A percentile compares a stretch with the other conserved stretches of the same genome.
phyloP scores from a whole-genome alignment of 2,797 vertebrate genomes.

The Propithecus perrieri region DNA sequence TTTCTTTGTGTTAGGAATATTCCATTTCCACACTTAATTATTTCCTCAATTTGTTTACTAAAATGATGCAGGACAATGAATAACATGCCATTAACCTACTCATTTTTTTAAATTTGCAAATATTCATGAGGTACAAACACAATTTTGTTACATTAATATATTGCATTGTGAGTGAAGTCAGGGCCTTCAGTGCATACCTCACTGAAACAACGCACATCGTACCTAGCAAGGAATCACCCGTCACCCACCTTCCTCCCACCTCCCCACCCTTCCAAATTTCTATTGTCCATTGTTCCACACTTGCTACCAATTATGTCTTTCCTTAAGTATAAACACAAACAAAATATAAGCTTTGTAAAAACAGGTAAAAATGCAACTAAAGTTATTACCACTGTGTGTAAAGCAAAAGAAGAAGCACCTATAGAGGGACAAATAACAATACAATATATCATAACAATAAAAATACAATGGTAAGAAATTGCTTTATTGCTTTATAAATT shows the following conservation, averaged over 20 bases:
- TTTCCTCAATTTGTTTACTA: not conserved
- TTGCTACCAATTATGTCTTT: not conserved
- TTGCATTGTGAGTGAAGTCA: not conserved
- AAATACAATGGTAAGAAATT: not conserved
- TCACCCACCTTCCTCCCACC: not conserved
- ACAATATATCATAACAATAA: not conserved
- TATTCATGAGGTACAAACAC: not conserved
- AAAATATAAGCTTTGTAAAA: not conserved
- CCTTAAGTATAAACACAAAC: not conserved
- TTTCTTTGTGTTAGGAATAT: not conserved
- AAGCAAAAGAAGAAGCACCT: not conserved
- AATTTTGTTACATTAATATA: not conserved
- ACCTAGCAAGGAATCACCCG: not conserved
- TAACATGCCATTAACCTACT: not conserved
- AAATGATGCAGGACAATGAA: not conserved
- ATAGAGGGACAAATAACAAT: not conserved
- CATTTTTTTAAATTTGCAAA: not conserved
- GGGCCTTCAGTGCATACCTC: not conserved
- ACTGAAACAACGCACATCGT: not conserved
- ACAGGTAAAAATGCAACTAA: not conserved
- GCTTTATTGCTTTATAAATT: not conserved
- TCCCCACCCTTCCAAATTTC: not conserved
- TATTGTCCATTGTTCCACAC: not conserved
- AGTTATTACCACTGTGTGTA: not conserved
- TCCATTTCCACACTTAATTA: not conserved